Conservation (phyloP, 2,113 vertebrate genomes). For the Odontesthes bonariensis region DNA sequence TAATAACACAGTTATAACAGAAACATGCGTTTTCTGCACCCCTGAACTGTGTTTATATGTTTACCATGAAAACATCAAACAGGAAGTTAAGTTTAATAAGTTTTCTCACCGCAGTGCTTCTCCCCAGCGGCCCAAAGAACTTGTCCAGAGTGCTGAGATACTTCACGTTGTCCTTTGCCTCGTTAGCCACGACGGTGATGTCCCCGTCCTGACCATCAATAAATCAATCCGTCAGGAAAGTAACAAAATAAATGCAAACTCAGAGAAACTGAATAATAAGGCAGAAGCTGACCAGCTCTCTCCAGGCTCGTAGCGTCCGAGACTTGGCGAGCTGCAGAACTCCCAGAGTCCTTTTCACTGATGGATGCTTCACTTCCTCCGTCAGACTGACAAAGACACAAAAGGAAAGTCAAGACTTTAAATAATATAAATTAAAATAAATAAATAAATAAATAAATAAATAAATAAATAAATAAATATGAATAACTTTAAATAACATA, state of each 20-base stretch:
- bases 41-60: no score
- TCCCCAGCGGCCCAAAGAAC: slow-evolving; percentile 81
- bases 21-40: no score
- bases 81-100: no score
- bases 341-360: slow-evolving; percentile 85
- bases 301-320: slow-evolving; percentile 82
- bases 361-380: slow-evolving; percentile 85
- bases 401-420: not conserved
- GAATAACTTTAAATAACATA: no score
- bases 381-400: slow-evolving; percentile 82
- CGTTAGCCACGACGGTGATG: slow-evolving; percentile 85
- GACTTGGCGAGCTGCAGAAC: slow-evolving; percentile 86
- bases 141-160: slow-evolving; percentile 84
- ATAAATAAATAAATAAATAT: no score
- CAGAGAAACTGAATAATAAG: not conserved
- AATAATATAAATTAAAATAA: no score
- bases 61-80: no score
- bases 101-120: slow-evolving; percentile 82
- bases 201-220: slow-evolving; percentile 75
- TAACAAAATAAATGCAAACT: no score
- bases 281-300: slow-evolving; percentile 80
- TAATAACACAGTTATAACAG: no score
- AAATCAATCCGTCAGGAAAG: no score
- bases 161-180: slow-evolving; percentile 88
- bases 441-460: no score